phyloP scores from a whole-genome alignment of 2,888 invertebrate genomes.

The Drosophila merina region DNA sequence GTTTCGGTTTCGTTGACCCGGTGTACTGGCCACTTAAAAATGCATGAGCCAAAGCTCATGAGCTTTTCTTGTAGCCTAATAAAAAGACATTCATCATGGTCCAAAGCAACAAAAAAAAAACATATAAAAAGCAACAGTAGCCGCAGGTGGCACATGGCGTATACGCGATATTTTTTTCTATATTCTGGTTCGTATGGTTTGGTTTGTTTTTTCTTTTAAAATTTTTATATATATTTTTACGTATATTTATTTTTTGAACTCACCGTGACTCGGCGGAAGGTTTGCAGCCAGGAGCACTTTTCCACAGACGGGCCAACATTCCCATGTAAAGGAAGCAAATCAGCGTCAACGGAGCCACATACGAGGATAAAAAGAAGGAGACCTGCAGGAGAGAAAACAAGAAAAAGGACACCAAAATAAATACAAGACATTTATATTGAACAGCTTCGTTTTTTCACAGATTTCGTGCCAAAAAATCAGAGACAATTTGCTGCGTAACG shows the following conservation, averaged over 20 bases:
- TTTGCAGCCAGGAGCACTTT: slow-evolving; percentile 90
- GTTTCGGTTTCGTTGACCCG: slow-evolving; percentile 21
- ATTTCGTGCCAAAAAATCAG: not conserved
- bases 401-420: not conserved
- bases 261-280: slow-evolving; percentile 89
- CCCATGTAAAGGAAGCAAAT: slow-evolving; percentile 94
- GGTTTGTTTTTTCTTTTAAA: not conserved
- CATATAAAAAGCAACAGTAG: slow-evolving; percentile 17
- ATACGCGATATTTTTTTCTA: slow-evolving; percentile 46
- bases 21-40: slow-evolving; percentile 52
- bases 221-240: not conserved
- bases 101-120: slow-evolving; percentile 14
- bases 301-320: slow-evolving; percentile 95
- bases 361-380: slow-evolving; percentile 94
- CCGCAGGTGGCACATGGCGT: slow-evolving; percentile 43
- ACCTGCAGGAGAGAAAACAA: slow-evolving; percentile 85
- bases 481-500: not conserved
- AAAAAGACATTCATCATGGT: slow-evolving; percentile 67
- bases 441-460: not conserved
- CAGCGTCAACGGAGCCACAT: slow-evolving; percentile 93
- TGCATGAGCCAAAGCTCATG: slow-evolving; percentile 62
- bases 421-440: not conserved
- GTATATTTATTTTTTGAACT: slow-evolving; percentile 35
- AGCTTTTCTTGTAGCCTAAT: slow-evolving; percentile 43
- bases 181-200: not conserved